phyloP scores from a whole-genome alignment of 2,113 vertebrate genomes.

The Oceanodroma tethys region DNA sequence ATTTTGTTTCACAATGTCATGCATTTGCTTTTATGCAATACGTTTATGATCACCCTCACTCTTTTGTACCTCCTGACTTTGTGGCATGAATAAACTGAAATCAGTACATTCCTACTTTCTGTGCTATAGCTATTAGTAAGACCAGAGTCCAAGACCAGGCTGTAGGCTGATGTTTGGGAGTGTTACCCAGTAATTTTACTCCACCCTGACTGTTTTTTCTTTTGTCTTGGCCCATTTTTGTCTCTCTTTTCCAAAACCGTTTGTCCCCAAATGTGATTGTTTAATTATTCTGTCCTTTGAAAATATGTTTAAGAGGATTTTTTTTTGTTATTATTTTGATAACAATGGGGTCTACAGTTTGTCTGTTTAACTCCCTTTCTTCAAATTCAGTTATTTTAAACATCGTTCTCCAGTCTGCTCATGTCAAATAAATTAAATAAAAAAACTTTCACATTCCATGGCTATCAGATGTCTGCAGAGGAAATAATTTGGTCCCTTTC shows the following conservation, averaged over 20 bases:
- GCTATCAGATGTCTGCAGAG: neutral
- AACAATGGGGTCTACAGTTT: neutral
- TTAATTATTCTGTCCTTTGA: neutral
- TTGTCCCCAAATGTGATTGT: neutral
- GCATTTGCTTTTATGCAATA: neutral
- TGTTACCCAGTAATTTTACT: neutral
- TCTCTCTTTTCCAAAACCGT: neutral
- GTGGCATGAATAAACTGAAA: neutral
- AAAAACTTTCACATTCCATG: neutral
- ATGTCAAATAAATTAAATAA: neutral
- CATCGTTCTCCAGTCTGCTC: neutral
- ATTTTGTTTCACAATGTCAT: neutral
- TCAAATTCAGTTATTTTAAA: neutral
- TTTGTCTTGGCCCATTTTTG: neutral
- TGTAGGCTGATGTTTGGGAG: neutral
- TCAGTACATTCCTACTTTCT: neutral
- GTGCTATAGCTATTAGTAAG: neutral
- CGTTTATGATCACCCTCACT: neutral
- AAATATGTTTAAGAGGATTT: neutral
- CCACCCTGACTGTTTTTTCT: neutral
- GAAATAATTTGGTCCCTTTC: neutral
- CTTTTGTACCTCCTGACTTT: neutral
- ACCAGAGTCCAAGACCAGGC: neutral
- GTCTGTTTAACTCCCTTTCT: neutral
- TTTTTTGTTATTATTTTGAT: neutral